Percentiles rank a stretch among this genome's conserved stretches.
These are phyloP conservation scores for Lordiphosa collinella DNA, from an alignment of 1,140 invertebrate species.

Conservation along the genomic window DNA sequence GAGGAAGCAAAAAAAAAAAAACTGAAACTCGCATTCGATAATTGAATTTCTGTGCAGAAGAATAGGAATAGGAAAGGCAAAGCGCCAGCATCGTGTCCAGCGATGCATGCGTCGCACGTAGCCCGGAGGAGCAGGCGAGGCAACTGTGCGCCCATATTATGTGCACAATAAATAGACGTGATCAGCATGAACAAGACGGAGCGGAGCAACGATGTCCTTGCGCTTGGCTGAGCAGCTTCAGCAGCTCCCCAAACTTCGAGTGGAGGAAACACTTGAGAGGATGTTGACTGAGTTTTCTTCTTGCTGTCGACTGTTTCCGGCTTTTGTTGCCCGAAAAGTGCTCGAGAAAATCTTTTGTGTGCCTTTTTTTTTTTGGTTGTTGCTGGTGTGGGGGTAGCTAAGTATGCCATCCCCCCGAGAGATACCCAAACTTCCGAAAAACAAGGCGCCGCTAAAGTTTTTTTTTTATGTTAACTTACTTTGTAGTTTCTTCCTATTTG, in stretches of 20 bases:
- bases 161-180: slow-evolving; percentile 80
- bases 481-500: slow-evolving; percentile 78
- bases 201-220: slow-evolving; percentile 50
- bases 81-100: slow-evolving; percentile 60
- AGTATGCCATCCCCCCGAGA: slow-evolving; percentile 41
- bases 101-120: slow-evolving; percentile 75
- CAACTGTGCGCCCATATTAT: slow-evolving; percentile 77
- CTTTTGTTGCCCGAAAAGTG: slow-evolving; percentile 73
- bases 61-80: slow-evolving; percentile 40
- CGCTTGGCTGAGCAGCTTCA: slow-evolving; percentile 61
- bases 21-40: slow-evolving; percentile 75
- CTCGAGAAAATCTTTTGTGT: slow-evolving; percentile 70
- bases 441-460: slow-evolving; percentile 72
- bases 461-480: slow-evolving; percentile 74
- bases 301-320: slow-evolving; percentile 64
- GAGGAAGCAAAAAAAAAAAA: slow-evolving; percentile 50
- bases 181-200: slow-evolving; percentile 71
- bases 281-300: slow-evolving; percentile 64
- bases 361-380: neutral
- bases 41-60: slow-evolving; percentile 71
- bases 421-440: slow-evolving; percentile 61
- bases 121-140: slow-evolving; percentile 52
- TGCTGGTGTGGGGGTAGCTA: slow-evolving; percentile 18
- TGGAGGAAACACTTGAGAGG: slow-evolving; percentile 72
- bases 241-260: slow-evolving; percentile 21